Base-by-base conservation (phyloP, 2,888 invertebrate genomes). In the Epirrhoe tristata region DNA sequence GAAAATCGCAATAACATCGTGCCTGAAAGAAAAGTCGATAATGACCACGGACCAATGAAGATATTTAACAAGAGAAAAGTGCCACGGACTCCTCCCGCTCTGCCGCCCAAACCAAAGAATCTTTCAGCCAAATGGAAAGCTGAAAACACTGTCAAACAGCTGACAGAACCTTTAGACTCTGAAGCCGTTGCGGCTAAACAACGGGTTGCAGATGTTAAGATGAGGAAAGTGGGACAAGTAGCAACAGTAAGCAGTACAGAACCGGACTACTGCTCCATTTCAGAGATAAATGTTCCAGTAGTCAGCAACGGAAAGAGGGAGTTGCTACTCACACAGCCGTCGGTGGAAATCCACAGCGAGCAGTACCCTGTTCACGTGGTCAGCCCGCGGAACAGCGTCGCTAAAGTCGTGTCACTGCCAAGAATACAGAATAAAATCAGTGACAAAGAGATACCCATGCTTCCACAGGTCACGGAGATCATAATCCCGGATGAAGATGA, bases 51-150 rank as follows among this genome's bases (percentile, higher is more conserved):
- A 68, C 83, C 90, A 58, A 91, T 92, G 89, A 93, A 93, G 74
- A 89, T 92, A 77, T 91, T 93, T 71, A 93, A 93, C 74, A 93
- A 90, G 73, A 89, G 88, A 74, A 95, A 95, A 86, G 95, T 95
- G 69, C 92, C 95, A 77, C 90, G 96, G 80, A 94, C 94, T 73
- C 96, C 96, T 66, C 96, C 96, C 62, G 96, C 97, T 73, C 88
- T 97, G 83, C 96, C 97, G 69, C 96, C 97, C 54, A 96, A 97
- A 89, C 97, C 97, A 78, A 95, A 96, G 75, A 96, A 96, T 87
- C 91, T 96, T 77, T 93, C 95, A 81, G 95, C 92, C 81, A 96
- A 94, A 94, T 95, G 93, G 93, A 95, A 94, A 94, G 94, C 94
- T 78, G 94, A 93, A 74, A 88, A 87, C 77, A 81, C 86, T 84